Base-by-base conservation (phyloP, 2,888 invertebrate genomes). In the Strigamia maritima region DNA sequence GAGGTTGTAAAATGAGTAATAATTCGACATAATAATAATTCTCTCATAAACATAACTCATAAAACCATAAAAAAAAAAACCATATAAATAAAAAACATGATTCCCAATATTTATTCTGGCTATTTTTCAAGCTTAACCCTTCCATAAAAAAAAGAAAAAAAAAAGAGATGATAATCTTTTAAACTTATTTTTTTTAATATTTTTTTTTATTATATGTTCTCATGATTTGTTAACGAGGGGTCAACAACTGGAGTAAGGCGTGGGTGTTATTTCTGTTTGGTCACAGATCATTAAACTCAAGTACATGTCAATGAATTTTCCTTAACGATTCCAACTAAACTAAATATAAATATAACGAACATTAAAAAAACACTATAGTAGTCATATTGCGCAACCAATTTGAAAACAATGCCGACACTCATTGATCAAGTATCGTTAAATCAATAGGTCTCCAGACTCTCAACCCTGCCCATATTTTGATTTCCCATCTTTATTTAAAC, bases 221-320 rank as follows among this genome's bases (percentile, higher is more conserved):
- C 22, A 65, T 65, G 60, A 65, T 65, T 65, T 65, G 60, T 65
- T 65, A 65, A 65, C 22, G 24, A 65, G 60, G 60, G 60, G 60
- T 65, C 60, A 65, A 65, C 60, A 65, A 65, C 60, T 65, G 60
- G 60, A 65, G 60, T 65, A 65, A 65, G 22, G 60, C 60, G 60
- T 65, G 24, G 60, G 60, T 24, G 60, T 65, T 24, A 65, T 22
- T 65, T 65, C 24, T 22, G 2, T 65, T 65, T 65, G 60, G 60
- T 65, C 60, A 65, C 60, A 65, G 60, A 65, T 65, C 60, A 65
- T 65, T 65, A 65, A 65, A 65, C 60, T 65, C 60, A 22, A 65
- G 60, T 65, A 19, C 22, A 65, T 65, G 60, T 65, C 60, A 65
- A 65, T 65, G 60, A 65, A 65, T 65, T 65, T 65, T 19, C 60